Evolutionary conservation across 2,797 vertebrate genomes (phyloP).

Genomic region (Cynodonichthys magdalenae): DNA sequence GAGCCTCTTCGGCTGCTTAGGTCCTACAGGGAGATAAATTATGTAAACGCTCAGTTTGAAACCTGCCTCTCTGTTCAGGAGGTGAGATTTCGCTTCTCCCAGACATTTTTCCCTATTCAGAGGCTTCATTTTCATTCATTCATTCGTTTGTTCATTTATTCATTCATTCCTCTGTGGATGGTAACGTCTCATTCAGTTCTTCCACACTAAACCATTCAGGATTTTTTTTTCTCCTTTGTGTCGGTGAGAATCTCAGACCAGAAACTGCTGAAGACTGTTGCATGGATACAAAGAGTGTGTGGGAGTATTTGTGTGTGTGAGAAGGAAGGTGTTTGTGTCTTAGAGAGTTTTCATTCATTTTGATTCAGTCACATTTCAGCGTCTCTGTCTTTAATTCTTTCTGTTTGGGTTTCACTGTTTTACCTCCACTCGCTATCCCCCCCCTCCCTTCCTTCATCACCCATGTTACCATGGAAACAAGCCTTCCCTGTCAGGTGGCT

Average conservation of each 20-base stretch:
- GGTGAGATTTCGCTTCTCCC: conserved; percentile 21
- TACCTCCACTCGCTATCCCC: background rate
- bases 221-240: conserved; percentile 52
- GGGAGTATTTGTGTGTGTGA: conserved; percentile 28
- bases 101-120: conserved; percentile 54
- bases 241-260: conserved; percentile 53
- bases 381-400: conserved; percentile 20
- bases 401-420: conserved; percentile 22
- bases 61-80: conserved; percentile 31
- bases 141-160: conserved; percentile 14
- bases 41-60: conserved; percentile 20
- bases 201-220: conserved; percentile 61
- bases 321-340: background rate
- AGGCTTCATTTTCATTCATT: conserved; percentile 22
- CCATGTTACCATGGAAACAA: conserved; percentile 76
- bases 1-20: conserved; percentile 10
- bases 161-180: conserved; percentile 58
- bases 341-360: conserved; percentile 28
- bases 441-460: conserved; percentile 7
- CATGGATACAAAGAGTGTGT: conserved; percentile 58
- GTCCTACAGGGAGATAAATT: conserved; percentile 21
- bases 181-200: conserved; percentile 64
- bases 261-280: conserved; percentile 55
- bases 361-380: conserved; percentile 22
- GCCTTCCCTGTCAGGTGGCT: conserved; percentile 70